Percentiles rank a stretch among this genome's conserved stretches.
Conservation (phyloP, 1,140 invertebrate species). For the Aricia agestis region DNA sequence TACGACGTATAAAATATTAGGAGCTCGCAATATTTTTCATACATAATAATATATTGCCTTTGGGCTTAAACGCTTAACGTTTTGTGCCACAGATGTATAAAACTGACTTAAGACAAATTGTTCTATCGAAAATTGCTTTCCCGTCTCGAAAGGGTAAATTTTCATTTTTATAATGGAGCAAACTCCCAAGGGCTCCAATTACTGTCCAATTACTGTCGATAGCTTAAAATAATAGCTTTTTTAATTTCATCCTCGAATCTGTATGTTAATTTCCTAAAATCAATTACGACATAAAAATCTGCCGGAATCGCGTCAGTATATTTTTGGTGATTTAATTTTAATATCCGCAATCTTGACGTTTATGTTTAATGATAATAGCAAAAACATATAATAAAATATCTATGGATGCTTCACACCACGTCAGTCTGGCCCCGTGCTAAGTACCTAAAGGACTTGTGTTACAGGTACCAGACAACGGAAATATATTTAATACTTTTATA, state of each 20-base stretch:
- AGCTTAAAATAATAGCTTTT: conserved; percentile 6
- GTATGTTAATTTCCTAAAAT: conserved; percentile 7
- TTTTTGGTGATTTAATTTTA: background rate
- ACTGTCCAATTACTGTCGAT: conserved; percentile 15
- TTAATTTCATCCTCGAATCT: background rate
- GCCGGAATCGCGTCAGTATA: background rate
- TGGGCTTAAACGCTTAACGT: conserved; percentile 6
- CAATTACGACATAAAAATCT: background rate
- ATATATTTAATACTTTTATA: no score
- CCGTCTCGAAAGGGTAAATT: conserved; percentile 16
- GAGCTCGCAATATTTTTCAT: background rate
- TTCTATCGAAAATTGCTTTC: conserved; percentile 42
- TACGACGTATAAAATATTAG: background rate
- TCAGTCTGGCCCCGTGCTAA: no score
- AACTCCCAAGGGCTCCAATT: conserved; percentile 14
- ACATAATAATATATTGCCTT: conserved; percentile 8
- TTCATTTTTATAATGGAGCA: conserved; percentile 13
- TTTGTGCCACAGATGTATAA: conserved; percentile 35
- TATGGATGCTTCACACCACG: no score
- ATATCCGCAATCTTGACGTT: background rate
- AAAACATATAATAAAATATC: background rate
- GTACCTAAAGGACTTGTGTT: no score
- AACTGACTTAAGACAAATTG: conserved; percentile 38
- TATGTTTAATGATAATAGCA: background rate
- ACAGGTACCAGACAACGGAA: no score